phyloP scores from a whole-genome alignment of 2,888 invertebrate species.

The Drosophila longiperda region DNA sequence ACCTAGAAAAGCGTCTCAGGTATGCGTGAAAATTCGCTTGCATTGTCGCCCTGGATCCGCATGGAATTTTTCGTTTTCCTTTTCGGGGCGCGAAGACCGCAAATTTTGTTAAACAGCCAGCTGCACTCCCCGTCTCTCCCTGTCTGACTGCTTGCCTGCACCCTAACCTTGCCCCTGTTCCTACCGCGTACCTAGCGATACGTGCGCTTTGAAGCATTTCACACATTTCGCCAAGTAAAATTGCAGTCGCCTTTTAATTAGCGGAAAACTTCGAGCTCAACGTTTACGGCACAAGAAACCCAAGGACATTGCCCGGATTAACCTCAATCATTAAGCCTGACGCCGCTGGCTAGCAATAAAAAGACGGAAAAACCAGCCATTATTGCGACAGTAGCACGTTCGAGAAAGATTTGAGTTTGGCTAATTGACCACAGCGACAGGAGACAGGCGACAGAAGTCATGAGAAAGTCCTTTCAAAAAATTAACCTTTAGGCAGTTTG shows the following conservation, averaged over 20 bases:
- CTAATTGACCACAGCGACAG: conserved; percentile 46
- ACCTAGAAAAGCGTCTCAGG: conserved; percentile 70
- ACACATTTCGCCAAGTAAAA: conserved; percentile 50
- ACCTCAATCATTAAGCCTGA: conserved; percentile 50
- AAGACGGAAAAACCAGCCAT: conserved; percentile 17
- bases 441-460: conserved; percentile 50
- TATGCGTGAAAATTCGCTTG: conserved; percentile 61
- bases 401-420: conserved; percentile 6
- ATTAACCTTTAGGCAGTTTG: not conserved
- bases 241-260: conserved; percentile 51
- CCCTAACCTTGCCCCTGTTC: conserved; percentile 1
- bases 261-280: conserved; percentile 61
- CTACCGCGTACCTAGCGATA: conserved; percentile 18
- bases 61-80: conserved; percentile 24
- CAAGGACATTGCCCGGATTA: conserved; percentile 46
- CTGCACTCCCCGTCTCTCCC: conserved; percentile 39
- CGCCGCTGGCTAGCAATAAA: conserved; percentile 18
- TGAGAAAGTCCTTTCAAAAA: conserved; percentile 34
- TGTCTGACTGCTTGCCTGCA: not conserved
- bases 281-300: conserved; percentile 36
- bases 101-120: conserved; percentile 75
- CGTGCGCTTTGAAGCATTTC: conserved; percentile 67
- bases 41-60: conserved; percentile 33
- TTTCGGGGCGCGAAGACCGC: conserved; percentile 77
- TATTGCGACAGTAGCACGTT: conserved; percentile 43